Evolutionary conservation across 2,797 vertebrate species (phyloP).

Genomic region (Champsocephalus gunnari): DNA sequence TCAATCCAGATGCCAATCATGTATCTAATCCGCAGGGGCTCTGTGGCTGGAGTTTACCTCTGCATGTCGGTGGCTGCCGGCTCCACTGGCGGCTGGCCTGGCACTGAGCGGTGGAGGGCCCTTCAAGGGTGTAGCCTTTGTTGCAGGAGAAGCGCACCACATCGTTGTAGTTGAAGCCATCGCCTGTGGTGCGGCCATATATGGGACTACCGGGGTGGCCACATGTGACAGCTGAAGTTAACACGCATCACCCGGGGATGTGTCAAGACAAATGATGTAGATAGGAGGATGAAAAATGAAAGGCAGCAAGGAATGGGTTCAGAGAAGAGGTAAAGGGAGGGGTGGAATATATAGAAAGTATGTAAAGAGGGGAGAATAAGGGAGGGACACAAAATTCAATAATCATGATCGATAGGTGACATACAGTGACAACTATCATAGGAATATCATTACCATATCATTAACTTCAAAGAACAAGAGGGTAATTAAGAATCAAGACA

Average conservation of each 20-base stretch:
- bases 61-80: slow-evolving; percentile 94
- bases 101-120: slow-evolving; percentile 94
- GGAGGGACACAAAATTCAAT: slow-evolving; percentile 50
- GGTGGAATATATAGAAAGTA: background rate
- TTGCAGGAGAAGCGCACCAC: slow-evolving; percentile 96
- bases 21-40: slow-evolving; percentile 24
- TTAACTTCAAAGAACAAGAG: slow-evolving; percentile 62
- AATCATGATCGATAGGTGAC: slow-evolving; percentile 58
- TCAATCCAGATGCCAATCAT: slow-evolving; percentile 39
- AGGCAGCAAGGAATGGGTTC: background rate
- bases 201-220: slow-evolving; percentile 98
- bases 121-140: slow-evolving; percentile 95
- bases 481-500: slow-evolving; percentile 45
- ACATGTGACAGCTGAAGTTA: slow-evolving; percentile 91
- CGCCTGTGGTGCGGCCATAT: slow-evolving; percentile 95
- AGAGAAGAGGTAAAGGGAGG: slow-evolving; percentile 7
- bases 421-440: slow-evolving; percentile 56
- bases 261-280: slow-evolving; percentile 3
- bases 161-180: slow-evolving; percentile 97
- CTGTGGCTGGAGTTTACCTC: slow-evolving; percentile 83
- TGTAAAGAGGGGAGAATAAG: slow-evolving; percentile 4
- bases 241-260: slow-evolving; percentile 18
- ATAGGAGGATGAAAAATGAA: slow-evolving; percentile 9
- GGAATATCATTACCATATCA: slow-evolving; percentile 72
- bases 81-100: slow-evolving; percentile 97